Evolutionary conservation across 2,113 vertebrate genomes (phyloP).

Genomic region (Nycticebus coucang): DNA sequence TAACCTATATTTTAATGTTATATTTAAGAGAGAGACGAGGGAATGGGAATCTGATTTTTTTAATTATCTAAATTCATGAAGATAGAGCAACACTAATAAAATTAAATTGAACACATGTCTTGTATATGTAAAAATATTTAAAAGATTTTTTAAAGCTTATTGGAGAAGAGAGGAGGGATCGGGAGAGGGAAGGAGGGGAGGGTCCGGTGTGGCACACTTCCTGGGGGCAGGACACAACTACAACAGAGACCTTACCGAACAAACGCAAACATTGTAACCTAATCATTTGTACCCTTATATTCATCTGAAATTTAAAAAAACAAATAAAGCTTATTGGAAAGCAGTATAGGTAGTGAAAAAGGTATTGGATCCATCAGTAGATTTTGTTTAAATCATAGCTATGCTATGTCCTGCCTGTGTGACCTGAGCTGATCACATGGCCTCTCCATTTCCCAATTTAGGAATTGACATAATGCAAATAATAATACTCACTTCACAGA

Average conservation of each 20-base stretch:
- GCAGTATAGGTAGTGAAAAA: neutral
- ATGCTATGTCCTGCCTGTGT: neutral
- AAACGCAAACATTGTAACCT: no score
- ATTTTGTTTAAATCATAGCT: neutral
- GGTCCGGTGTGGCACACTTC: no score
- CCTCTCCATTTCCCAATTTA: conserved; percentile 17
- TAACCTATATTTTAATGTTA: neutral
- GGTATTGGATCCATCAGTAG: neutral
- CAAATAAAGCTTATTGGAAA: neutral
- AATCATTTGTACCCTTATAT: no score
- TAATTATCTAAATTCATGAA: conserved; percentile 23
- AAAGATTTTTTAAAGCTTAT: neutral
- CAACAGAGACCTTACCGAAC: no score
- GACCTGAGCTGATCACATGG: neutral
- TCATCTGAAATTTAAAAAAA: no score
- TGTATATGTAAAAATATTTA: neutral
- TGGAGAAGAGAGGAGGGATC: no score
- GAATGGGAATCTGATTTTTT: conserved; percentile 2
- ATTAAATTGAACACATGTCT: neutral
- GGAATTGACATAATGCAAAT: neutral
- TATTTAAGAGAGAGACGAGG: neutral
- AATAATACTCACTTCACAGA: conserved; percentile 7
- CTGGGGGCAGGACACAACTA: no score
- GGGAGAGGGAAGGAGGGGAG: no score
- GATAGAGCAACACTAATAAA: neutral